Conservation (phyloP, 1,140 invertebrate species). For the Pseudomyrmex cubaensis region DNA sequence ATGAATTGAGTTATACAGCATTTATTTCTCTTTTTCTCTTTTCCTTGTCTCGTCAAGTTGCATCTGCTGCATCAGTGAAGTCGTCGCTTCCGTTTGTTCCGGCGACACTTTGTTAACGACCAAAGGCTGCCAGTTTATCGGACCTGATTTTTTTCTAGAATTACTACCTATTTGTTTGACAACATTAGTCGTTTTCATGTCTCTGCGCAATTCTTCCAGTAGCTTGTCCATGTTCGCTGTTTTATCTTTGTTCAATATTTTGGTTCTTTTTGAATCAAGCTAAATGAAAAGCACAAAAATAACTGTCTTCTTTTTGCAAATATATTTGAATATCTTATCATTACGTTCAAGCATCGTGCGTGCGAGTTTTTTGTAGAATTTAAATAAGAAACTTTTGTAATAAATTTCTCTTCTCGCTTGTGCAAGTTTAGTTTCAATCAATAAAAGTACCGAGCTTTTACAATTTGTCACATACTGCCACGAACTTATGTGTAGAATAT, state of each 20-base stretch:
- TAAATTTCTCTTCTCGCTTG: too few species aligned
- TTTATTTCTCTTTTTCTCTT: constrained; percentile 10
- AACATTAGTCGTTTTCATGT: constrained; percentile 62
- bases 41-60: constrained; percentile 49
- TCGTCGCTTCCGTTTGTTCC: constrained; percentile 37
- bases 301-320: background rate
- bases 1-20: background rate
- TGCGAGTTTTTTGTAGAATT: background rate
- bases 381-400: background rate
- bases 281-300: constrained; percentile 55
- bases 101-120: background rate
- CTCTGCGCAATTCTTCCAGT: constrained; percentile 74
- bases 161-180: constrained; percentile 44
- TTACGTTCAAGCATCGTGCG: background rate
- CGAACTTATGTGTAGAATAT: background rate
- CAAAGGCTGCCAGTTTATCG: constrained; percentile 26
- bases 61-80: constrained; percentile 66
- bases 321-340: constrained; percentile 6
- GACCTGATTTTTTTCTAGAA: constrained; percentile 17
- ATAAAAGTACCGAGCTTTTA: too few species aligned
- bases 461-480: background rate
- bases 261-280: constrained; percentile 73
- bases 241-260: constrained; percentile 71
- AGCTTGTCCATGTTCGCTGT: constrained; percentile 73
- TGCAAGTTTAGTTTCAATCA: too few species aligned